A percentile compares a stretch with the other conserved stretches of the same genome.
phyloP scores from a whole-genome alignment of 2,888 invertebrate genomes.

The Napeogenes inachia region DNA sequence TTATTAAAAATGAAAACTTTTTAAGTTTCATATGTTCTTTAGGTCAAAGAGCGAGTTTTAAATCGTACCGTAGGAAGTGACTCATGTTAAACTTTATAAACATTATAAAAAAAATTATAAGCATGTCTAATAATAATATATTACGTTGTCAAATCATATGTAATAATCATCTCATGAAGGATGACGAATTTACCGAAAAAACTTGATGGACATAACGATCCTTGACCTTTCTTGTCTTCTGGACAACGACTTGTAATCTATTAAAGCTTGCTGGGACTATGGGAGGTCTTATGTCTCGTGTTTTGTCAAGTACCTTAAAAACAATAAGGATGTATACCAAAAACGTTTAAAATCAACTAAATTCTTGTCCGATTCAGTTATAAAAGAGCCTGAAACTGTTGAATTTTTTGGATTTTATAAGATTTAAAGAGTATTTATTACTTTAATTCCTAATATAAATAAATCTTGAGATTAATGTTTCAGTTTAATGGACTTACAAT shows the following conservation, averaged over 20 bases:
- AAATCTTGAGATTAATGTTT: neutral
- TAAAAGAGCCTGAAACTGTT: too few relatives aligned
- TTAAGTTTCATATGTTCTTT: too few relatives aligned
- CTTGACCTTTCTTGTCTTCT: slow-evolving; percentile 53
- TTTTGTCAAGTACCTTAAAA: too few relatives aligned
- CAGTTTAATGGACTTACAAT: neutral
- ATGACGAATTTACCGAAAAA: slow-evolving; percentile 46
- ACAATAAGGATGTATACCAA: too few relatives aligned
- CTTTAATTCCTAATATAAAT: neutral
- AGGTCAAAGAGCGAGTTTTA: too few relatives aligned
- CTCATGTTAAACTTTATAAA: too few relatives aligned
- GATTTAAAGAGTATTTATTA: too few relatives aligned
- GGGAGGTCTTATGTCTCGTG: slow-evolving; percentile 51
- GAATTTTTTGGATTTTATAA: too few relatives aligned
- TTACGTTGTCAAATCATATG: neutral
- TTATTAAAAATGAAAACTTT: too few relatives aligned
- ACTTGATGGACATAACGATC: slow-evolving; percentile 61
- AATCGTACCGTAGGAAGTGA: too few relatives aligned
- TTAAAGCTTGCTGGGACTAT: slow-evolving; percentile 46
- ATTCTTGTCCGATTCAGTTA: too few relatives aligned
- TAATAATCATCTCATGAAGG: slow-evolving; percentile 7
- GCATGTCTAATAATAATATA: neutral
- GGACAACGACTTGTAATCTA: slow-evolving; percentile 57
- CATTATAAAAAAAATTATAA: neutral
- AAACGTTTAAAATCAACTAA: too few relatives aligned